These are phyloP conservation scores for Coregonus ussuriensis DNA, from an alignment of 2,797 vertebrate species.

Conservation along the genomic window DNA sequence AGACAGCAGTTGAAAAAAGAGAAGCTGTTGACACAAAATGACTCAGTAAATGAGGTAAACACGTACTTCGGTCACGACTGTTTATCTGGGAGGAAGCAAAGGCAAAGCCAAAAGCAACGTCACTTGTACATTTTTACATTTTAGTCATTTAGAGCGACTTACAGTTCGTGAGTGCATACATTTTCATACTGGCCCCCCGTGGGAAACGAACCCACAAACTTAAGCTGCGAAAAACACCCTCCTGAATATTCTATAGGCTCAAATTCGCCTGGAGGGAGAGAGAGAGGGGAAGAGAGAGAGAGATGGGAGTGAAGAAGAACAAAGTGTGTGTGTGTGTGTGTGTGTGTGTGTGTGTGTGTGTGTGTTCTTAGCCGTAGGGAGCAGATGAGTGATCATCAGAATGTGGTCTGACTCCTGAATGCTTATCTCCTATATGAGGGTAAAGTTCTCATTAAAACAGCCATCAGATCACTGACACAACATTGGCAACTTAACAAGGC, in stretches of 20 bases:
- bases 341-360: too few species aligned
- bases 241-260: conserved; percentile 17
- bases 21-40: conserved; percentile 7
- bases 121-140: neutral
- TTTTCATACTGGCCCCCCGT: too few species aligned
- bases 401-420: neutral
- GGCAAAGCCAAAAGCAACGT: conserved; percentile 13
- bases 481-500: too few species aligned
- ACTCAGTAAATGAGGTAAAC: conserved; percentile 45
- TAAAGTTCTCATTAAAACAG: neutral
- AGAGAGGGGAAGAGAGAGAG: conserved; percentile 29
- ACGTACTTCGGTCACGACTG: conserved; percentile 39
- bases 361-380: neutral
- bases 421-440: neutral
- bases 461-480: neutral
- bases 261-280: neutral
- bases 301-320: conserved; percentile 17
- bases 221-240: conserved; percentile 15
- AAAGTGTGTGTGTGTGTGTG: conserved; percentile 2
- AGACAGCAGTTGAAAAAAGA: neutral
- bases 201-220: neutral
- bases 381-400: conserved; percentile 3
- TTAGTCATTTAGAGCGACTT: too few species aligned
- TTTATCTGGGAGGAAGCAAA: conserved; percentile 41
- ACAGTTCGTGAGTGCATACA: too few species aligned